These are phyloP conservation scores for Pachycephala philippinensis DNA, from an alignment of 2,113 vertebrate species.

Conservation along the genomic window DNA sequence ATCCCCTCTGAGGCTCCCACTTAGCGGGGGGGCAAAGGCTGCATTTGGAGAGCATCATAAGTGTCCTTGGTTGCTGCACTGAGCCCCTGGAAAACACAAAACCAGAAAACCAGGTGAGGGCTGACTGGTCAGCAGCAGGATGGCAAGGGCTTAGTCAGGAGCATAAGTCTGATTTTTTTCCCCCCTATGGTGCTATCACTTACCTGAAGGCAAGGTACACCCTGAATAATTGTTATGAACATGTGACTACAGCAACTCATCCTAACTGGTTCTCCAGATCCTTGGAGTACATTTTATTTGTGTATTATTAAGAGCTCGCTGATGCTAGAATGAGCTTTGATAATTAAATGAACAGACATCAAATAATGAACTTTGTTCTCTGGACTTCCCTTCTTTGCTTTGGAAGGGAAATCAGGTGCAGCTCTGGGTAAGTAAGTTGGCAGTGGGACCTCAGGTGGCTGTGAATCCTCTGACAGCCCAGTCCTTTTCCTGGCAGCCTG, in stretches of 20 bases:
- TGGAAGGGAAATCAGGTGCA: background rate
- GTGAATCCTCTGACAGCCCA: background rate
- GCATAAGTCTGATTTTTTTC: rapidly evolving
- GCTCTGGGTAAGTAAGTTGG: background rate
- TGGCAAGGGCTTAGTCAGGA: background rate
- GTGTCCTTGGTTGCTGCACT: constrained; percentile 85
- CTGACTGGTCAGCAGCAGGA: background rate
- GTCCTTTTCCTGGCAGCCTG: background rate
- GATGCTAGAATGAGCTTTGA: background rate
- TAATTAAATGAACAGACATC: background rate
- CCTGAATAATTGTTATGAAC: background rate
- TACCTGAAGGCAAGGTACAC: background rate
- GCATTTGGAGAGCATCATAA: constrained; percentile 87
- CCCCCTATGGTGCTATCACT: background rate
- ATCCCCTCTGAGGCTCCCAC: background rate
- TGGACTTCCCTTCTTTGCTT: background rate
- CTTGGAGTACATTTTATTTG: background rate
- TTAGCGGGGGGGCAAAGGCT: constrained; percentile 73
- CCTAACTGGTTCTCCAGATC: background rate
- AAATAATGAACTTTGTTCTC: background rate
- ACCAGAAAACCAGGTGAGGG: background rate
- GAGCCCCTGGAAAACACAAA: constrained; percentile 77
- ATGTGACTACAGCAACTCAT: background rate
- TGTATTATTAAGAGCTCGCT: background rate
- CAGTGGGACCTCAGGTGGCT: background rate